These are phyloP conservation scores for Hippocampus mohnikei DNA, from an alignment of 2,113 vertebrate species.

Conservation along the genomic window DNA sequence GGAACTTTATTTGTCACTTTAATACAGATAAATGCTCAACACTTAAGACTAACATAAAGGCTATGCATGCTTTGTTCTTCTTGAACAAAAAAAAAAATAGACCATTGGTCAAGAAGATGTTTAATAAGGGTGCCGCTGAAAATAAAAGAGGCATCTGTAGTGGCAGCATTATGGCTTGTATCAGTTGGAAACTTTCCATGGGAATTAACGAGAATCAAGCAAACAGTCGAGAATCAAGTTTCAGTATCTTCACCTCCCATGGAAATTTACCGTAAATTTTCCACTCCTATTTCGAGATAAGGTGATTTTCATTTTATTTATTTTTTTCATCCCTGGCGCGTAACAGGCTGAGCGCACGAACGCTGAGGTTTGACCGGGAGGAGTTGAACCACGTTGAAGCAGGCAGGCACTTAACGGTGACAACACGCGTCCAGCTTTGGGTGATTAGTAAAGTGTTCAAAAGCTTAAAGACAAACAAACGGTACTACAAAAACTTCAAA, in stretches of 20 bases:
- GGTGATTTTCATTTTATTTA: not conserved
- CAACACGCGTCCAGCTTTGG: conserved; percentile 36
- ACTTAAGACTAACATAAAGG: conserved; percentile 18
- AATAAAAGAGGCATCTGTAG: not conserved
- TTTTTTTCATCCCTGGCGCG: conserved; percentile 25
- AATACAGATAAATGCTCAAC: conserved; percentile 29
- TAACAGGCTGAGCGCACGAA: conserved; percentile 5
- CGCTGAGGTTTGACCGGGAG: conserved; percentile 11
- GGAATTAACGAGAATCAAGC: not conserved
- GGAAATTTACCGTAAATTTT: not conserved
- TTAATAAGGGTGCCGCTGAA: not conserved
- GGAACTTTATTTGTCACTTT: conserved; percentile 43
- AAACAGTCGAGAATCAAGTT: not conserved
- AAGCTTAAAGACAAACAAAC: not conserved
- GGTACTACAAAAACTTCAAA: not conserved
- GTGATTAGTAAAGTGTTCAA: conserved; percentile 7
- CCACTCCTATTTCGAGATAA: not conserved
- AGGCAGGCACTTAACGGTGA: conserved; percentile 62
- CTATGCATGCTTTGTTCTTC: conserved; percentile 8
- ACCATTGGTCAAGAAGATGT: conserved; percentile 21
- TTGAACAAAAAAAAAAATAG: conserved; percentile 5
- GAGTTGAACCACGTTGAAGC: conserved; percentile 7
- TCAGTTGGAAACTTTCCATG: not conserved
- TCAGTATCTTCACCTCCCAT: not conserved
- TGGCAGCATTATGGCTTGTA: conserved; percentile 23